Percentiles rank a stretch among this genome's conserved stretches.
Conservation (phyloP, 2,113 vertebrate genomes). For the Isichthys henryi region DNA sequence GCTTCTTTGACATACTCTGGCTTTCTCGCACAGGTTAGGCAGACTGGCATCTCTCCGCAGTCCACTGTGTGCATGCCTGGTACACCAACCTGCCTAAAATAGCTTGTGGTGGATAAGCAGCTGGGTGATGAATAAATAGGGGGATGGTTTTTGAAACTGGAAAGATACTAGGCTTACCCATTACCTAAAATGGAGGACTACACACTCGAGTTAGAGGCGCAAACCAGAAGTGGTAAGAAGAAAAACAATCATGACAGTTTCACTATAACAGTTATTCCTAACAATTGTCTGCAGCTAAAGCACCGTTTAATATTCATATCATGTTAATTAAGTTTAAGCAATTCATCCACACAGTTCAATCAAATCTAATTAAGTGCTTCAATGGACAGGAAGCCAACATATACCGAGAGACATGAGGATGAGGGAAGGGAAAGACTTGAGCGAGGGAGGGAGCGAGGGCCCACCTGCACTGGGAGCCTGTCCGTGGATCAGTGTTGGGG, state of each 20-base stretch:
- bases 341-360: background rate
- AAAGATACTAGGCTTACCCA: background rate
- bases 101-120: background rate
- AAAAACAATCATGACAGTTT: background rate
- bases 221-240: background rate
- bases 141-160: background rate
- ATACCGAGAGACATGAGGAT: background rate
- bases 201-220: background rate
- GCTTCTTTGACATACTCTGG: background rate
- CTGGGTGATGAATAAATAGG: background rate
- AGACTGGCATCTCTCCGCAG: background rate
- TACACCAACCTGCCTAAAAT: background rate
- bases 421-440: background rate
- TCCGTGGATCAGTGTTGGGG: constrained; percentile 77
- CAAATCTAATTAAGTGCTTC: background rate
- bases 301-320: background rate
- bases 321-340: background rate
- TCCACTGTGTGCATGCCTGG: background rate
- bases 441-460: constrained; percentile 13
- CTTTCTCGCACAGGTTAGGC: background rate
- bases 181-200: background rate
- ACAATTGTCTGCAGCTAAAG: background rate
- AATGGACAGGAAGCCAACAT: background rate
- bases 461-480: constrained; percentile 78
- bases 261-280: background rate